A percentile compares a stretch with the other conserved stretches of the same genome.
phyloP scores from a whole-genome alignment of 2,797 vertebrate species.

The Sebastolobus alascanus region DNA sequence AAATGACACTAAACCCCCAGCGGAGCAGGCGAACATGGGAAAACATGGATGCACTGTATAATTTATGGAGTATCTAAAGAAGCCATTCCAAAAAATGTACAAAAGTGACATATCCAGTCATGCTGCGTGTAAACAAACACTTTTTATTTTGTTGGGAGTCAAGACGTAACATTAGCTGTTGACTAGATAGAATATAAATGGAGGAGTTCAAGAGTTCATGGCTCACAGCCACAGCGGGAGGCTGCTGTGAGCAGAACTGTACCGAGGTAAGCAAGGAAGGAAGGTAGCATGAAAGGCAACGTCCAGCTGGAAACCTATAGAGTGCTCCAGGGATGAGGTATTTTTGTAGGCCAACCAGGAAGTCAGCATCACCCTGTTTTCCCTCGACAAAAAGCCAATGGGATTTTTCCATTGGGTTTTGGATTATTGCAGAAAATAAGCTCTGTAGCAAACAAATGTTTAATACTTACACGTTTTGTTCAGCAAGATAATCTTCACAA shows the following conservation, averaged over 20 bases:
- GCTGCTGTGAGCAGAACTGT: neutral
- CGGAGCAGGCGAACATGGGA: constrained; percentile 16
- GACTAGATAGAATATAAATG: neutral
- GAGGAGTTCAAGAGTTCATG: constrained; percentile 34
- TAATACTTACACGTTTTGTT: too few relatives aligned
- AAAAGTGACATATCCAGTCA: neutral
- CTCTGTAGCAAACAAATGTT: too few relatives aligned
- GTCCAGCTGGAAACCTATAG: constrained; percentile 9
- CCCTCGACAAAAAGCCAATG: too few relatives aligned
- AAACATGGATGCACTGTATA: constrained; percentile 33
- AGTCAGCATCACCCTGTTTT: too few relatives aligned
- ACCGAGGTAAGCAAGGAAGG: neutral
- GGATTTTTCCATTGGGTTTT: too few relatives aligned
- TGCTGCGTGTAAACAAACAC: constrained; percentile 3
- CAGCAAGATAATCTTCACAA: too few relatives aligned
- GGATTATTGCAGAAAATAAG: too few relatives aligned
- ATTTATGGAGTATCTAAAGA: constrained; percentile 35
- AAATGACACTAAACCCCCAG: constrained; percentile 55
- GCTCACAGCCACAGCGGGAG: neutral
- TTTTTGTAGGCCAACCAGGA: too few relatives aligned
- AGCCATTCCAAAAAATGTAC: constrained; percentile 2
- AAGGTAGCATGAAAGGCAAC: constrained; percentile 20
- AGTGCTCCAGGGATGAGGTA: neutral
- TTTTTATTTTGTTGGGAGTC: constrained; percentile 1
- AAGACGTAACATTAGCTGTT: neutral